phyloP scores from a whole-genome alignment of 2,113 vertebrate genomes.

The Hydrolagus affinis region DNA sequence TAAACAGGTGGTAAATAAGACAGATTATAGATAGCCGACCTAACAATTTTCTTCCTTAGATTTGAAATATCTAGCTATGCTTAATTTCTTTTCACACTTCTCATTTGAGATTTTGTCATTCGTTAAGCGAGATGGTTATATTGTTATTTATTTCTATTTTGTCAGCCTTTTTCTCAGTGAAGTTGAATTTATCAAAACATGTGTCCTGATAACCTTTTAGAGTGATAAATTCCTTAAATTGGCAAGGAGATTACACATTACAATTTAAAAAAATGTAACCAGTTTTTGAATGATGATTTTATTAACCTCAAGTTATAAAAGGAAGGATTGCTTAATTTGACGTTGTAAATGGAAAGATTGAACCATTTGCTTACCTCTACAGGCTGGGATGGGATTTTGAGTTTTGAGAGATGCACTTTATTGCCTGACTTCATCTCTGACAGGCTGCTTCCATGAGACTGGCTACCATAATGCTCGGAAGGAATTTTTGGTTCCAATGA shows the following conservation, averaged over 20 bases:
- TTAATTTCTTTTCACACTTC: neutral
- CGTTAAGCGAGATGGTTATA: too few species aligned
- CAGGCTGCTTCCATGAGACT: constrained; percentile 69
- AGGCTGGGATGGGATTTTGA: constrained; percentile 91
- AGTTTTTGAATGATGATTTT: too few species aligned
- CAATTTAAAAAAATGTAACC: too few species aligned
- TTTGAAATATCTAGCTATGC: neutral
- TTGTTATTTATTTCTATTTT: neutral
- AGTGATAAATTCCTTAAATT: neutral
- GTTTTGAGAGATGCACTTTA: constrained; percentile 88
- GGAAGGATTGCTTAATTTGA: too few species aligned
- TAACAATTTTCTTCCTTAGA: neutral
- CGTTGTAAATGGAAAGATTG: too few species aligned
- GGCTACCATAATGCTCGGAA: constrained; percentile 75
- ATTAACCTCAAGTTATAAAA: neutral
- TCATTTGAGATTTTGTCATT: neutral
- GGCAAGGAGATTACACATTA: neutral
- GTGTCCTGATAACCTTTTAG: too few species aligned
- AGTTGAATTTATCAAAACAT: too few species aligned
- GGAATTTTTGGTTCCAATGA: constrained; percentile 84
- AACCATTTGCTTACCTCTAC: constrained; percentile 68
- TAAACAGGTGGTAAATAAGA: neutral
- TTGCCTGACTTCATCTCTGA: constrained; percentile 84
- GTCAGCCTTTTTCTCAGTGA: too few species aligned
- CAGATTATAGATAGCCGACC: neutral